Conservation (phyloP, 2,113 vertebrate genomes). For the Amphiprion percula region DNA sequence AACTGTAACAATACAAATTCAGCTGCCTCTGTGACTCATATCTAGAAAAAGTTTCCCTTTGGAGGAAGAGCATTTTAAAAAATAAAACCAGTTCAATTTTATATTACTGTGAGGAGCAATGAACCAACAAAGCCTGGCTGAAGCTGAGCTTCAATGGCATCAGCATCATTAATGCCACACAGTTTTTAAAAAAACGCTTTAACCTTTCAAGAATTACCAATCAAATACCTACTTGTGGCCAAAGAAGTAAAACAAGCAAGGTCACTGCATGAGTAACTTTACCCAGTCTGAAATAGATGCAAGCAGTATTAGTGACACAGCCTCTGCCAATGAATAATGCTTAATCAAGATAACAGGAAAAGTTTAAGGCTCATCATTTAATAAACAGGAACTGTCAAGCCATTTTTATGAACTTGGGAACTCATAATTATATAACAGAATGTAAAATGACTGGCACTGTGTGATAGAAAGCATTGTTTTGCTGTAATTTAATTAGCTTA, state of each 20-base stretch:
- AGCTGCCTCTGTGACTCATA: neutral
- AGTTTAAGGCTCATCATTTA: neutral
- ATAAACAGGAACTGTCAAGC: neutral
- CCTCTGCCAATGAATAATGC: neutral
- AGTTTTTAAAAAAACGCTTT: neutral
- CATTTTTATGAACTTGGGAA: neutral
- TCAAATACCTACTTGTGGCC: neutral
- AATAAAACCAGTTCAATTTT: slow-evolving; percentile 1
- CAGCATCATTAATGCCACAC: neutral
- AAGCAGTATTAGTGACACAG: slow-evolving; percentile 4
- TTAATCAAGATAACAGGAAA: neutral
- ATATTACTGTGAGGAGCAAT: neutral
- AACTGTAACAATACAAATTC: slow-evolving; percentile 16
- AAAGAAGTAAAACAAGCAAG: slow-evolving; percentile 1
- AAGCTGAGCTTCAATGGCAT: neutral
- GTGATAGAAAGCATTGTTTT: neutral
- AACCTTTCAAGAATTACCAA: neutral
- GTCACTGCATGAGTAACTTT: neutral
- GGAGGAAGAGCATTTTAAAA: neutral
- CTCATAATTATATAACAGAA: neutral
- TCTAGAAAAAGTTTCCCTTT: neutral
- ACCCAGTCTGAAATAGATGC: neutral
- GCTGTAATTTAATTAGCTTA: neutral
- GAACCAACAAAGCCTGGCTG: neutral
- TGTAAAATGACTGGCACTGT: neutral